These are phyloP conservation scores for Scotopteryx bipunctaria DNA, from an alignment of 2,888 invertebrate species.

Conservation along the genomic window DNA sequence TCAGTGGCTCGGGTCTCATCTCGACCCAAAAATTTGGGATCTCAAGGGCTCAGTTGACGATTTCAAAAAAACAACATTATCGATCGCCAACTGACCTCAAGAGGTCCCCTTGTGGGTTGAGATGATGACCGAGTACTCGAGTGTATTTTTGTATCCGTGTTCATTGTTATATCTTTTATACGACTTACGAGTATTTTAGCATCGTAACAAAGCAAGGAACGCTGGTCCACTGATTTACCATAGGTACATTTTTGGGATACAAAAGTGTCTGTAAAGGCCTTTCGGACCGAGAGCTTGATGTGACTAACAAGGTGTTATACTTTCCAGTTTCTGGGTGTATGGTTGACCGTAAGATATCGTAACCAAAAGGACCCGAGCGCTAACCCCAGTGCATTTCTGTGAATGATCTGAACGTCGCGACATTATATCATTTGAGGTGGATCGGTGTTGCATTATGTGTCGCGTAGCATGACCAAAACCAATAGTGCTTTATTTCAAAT, in stretches of 20 bases:
- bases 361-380: constrained; percentile 99
- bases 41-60: no score
- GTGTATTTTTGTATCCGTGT: no score
- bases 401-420: constrained; percentile 82
- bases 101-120: no score
- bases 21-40: no score
- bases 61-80: no score
- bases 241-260: constrained; percentile 5
- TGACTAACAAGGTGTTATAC: constrained; percentile 68
- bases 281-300: constrained; percentile 44
- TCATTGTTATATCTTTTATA: no score
- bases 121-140: no score
- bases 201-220: background rate
- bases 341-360: constrained; percentile 98
- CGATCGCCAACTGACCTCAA: no score
- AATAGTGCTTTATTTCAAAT: background rate
- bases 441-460: constrained; percentile 62
- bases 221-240: background rate
- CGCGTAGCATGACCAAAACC: constrained; percentile 32
- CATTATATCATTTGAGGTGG: constrained; percentile 72
- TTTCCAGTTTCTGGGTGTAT: constrained; percentile 97
- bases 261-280: background rate
- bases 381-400: constrained; percentile 98
- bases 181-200: background rate
- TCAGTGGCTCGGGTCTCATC: no score